Evolutionary conservation across 1,140 invertebrate genomes (phyloP).

Genomic region (Leptinotarsa defecta): DNA sequence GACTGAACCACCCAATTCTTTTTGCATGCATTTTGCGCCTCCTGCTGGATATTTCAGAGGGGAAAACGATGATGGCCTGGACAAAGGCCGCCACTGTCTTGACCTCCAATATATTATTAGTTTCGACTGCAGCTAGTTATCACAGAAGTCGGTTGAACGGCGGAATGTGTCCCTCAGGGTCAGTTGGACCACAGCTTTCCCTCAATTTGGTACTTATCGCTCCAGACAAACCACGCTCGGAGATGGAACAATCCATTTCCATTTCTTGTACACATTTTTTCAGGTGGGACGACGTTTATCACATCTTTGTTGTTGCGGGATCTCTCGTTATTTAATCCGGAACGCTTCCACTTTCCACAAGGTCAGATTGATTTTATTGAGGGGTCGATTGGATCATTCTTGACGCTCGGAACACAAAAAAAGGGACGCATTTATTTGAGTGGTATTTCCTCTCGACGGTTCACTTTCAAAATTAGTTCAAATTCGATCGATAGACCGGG

Average conservation of each 20-base stretch:
- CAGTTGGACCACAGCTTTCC: constrained; percentile 34
- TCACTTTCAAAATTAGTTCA: background rate
- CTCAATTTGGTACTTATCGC: constrained; percentile 30
- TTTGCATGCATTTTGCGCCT: too few relatives aligned
- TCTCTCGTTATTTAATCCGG: constrained; percentile 27
- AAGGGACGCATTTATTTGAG: background rate
- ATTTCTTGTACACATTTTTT: constrained; percentile 34
- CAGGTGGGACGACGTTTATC: constrained; percentile 31
- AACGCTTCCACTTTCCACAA: background rate
- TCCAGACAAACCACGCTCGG: constrained; percentile 5
- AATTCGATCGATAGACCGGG: too few relatives aligned
- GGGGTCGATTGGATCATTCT: background rate
- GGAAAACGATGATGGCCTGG: too few relatives aligned
- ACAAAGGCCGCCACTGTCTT: constrained; percentile 4
- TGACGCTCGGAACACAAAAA: constrained; percentile 1
- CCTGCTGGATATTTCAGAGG: too few relatives aligned
- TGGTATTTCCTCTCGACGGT: background rate
- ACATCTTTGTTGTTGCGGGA: constrained; percentile 24
- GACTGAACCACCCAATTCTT: too few relatives aligned
- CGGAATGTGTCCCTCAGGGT: constrained; percentile 39
- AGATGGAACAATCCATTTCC: constrained; percentile 19
- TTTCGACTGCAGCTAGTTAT: constrained; percentile 37
- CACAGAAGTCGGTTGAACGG: constrained; percentile 36
- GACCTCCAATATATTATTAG: constrained; percentile 38
- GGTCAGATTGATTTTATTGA: background rate